Evolutionary conservation across 2,888 invertebrate species (phyloP), one percentile per base, ranked within the genome.

Genomic region (Pterostichus niger): DNA sequence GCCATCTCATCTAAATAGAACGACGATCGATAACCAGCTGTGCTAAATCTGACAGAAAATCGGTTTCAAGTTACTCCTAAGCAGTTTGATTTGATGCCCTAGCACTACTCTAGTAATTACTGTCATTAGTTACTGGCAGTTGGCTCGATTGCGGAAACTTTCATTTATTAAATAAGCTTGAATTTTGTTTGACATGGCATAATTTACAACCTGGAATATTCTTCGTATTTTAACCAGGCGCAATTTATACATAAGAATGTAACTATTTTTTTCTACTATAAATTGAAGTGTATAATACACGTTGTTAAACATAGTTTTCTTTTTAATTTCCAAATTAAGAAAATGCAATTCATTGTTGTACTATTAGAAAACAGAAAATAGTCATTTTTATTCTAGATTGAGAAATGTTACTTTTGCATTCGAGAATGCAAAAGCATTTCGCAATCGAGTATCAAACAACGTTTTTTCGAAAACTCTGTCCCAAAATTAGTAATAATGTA

Each of bases 41-140:
- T n/a, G 13, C 35, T 64, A 17, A 64, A 35, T 35, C 40, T 13
- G 7, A 64, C 40, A 64, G 68, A 71, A 15, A 17, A 71, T 44
- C 68, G 17, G 40, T 44, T 71, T 44, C n/a, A 64, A 13, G 35
- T 71, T 71, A 10, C 44, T 71, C 17, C 56, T 7, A 56, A 52
- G 56, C 56, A 6, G 56, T 17, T 56, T 49, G 49, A 56, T 56
- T 17, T 17, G 56, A 56, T 56, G 56, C 24, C 13, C 13, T 56
- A 40, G n/a, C 49, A 49, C 9, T 49, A 49, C 6, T 49, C 49
- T 11, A 11, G 49, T 49, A 49, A 49, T 49, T 13, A 49, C 13
- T 49, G 49, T 49, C 49, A 49, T 49, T 49, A 49, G 49, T 49
- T 49, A 49, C n/a, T 49, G 49, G n/a, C 49, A 13, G 11, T 49